Base-by-base conservation (phyloP, 2,113 vertebrate genomes). In the Platysteira castanea region DNA sequence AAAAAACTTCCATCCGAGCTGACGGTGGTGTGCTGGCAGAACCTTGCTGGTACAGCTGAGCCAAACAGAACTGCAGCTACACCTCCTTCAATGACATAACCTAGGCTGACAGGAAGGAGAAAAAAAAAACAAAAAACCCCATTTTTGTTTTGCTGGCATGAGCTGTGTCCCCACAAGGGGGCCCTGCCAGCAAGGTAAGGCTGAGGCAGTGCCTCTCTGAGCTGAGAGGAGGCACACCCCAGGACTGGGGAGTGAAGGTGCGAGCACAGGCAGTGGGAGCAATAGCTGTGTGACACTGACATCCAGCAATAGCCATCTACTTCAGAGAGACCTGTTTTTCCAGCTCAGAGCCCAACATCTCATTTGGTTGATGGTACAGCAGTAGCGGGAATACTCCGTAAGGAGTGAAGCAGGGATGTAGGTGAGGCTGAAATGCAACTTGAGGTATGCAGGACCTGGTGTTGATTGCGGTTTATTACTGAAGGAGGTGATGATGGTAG, bases 31-130 rank as follows among this genome's bases (percentile, higher is more conserved):
- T 30, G 84, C 78, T 95, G 91, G 84, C 86, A 94, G 67, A 90
- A 35, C 69, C 42, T 53, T 59, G 68, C 68, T 78, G 54, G 30
- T 91, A 76, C 81, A 60, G 89, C 87, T 94, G 71, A 96, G 94
- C 89, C 89, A 92, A 92, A 84, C 54, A 92, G 85, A 88, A 8
- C 86, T 93, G 94, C 89, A 87, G 93, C 94, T 96, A 84, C 86
- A 90, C 89, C 86, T 89, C 83, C 76, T 92, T 92, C 91, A 47
- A 3, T 89, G 89, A 90, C 89, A 96, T 89, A 97, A 95, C 93
- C 89, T 90, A 77, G 21, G 68, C 93, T 92, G 93, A 95, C 86
- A 81, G 91, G 59, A 68, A 50, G 28, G 20, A 21, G 49, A 65
- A 64, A 70, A 85, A 80, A 37, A 47, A 13, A 5, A 18, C 41